Evolutionary conservation across 2,797 vertebrate species (phyloP).

Genomic region (Phrynocephalus guinanensis): DNA sequence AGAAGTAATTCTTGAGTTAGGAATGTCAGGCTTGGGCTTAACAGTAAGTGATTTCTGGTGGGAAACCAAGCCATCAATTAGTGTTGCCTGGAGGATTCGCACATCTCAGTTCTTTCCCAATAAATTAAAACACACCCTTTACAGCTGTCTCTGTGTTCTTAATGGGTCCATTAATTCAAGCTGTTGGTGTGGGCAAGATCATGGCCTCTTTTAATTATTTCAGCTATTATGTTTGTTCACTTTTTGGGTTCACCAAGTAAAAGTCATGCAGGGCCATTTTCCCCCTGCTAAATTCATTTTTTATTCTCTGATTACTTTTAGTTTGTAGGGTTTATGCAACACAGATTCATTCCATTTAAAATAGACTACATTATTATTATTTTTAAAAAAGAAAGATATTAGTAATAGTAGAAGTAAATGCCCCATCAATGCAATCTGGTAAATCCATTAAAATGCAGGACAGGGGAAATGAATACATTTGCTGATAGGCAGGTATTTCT

Average conservation of each 20-base stretch:
- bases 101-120: neutral
- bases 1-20: constrained; percentile 26
- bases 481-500: neutral
- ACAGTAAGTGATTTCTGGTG: constrained; percentile 21
- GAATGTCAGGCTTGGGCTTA: constrained; percentile 8
- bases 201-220: constrained; percentile 15
- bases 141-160: neutral
- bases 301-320: neutral
- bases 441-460: neutral
- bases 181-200: neutral
- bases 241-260: neutral
- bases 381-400: neutral
- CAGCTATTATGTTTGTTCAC: constrained; percentile 15
- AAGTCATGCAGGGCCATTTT: neutral
- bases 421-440: neutral
- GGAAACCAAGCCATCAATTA: constrained; percentile 32
- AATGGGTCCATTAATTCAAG: constrained; percentile 15
- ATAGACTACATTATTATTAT: too few species aligned
- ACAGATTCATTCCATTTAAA: neutral
- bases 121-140: constrained; percentile 17
- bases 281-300: neutral
- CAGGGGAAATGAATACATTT: neutral
- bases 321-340: neutral
- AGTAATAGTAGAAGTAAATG: neutral
- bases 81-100: constrained; percentile 17